Conservation (phyloP, 2,888 invertebrate genomes). For the Drosophila barbarae region DNA sequence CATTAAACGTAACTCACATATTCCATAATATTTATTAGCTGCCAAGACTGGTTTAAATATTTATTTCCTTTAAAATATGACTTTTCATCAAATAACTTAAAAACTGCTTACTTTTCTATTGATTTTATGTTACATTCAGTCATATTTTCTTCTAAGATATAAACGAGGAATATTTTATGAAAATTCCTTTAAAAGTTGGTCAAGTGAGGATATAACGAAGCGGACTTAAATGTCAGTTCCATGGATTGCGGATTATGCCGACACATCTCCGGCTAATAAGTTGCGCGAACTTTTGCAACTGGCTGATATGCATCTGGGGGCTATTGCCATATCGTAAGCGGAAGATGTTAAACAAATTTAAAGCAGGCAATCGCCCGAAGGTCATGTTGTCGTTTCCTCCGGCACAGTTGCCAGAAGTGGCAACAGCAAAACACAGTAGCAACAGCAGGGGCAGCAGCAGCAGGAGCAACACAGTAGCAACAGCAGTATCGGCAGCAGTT, state of each 20-base stretch:
- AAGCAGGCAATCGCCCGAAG: conserved; percentile 62
- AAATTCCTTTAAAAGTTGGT: not conserved
- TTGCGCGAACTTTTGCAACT: conserved; percentile 51
- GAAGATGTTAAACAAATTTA: conserved; percentile 73
- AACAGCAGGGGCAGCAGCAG: conserved; percentile 22
- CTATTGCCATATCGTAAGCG: conserved; percentile 69
- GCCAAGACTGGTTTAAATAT: not conserved
- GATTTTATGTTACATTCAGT: not conserved
- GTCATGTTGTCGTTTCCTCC: conserved; percentile 70
- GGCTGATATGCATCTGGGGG: conserved; percentile 49
- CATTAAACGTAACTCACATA: not conserved
- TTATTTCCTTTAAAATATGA: not conserved
- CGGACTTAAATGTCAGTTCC: not conserved
- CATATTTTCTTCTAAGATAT: not conserved
- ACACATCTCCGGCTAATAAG: conserved; percentile 59
- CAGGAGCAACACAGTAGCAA: conserved; percentile 19
- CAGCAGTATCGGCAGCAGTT: conserved; percentile 38
- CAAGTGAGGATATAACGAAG: not conserved
- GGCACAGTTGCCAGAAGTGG: conserved; percentile 19
- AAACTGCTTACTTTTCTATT: not conserved
- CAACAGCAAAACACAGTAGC: conserved; percentile 30
- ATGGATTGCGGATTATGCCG: conserved; percentile 43
- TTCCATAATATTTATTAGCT: too few relatives aligned
- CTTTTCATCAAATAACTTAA: not conserved
- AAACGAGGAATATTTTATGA: not conserved